Conservation (phyloP, 2,797 vertebrate species). For the Picus viridis region DNA sequence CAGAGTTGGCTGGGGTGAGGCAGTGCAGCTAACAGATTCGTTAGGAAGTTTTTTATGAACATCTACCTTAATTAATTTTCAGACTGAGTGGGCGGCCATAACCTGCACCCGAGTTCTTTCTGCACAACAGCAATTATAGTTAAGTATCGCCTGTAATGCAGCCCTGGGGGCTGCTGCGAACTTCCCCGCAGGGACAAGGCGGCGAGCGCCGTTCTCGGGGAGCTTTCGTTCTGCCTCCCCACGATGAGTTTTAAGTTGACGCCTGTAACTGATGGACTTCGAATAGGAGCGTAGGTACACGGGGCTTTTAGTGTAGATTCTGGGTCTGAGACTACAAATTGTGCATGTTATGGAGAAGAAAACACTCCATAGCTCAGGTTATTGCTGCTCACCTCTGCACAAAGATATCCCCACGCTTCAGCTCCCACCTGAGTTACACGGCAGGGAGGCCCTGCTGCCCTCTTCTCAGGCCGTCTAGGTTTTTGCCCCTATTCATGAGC, state of each 20-base stretch:
- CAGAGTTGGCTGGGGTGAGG: not conserved
- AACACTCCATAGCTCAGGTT: accelerated
- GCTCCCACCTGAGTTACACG: accelerated
- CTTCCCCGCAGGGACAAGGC: not conserved
- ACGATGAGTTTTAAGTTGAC: not conserved
- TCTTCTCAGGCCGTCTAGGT: not conserved
- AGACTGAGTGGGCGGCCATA: conserved; percentile 35
- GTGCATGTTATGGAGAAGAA: accelerated
- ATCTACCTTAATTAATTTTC: conserved; percentile 25
- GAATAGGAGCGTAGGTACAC: too few species aligned
- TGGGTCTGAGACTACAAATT: not conserved
- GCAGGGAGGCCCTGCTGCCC: not conserved
- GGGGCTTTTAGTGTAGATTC: not conserved
- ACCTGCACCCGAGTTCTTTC: not conserved
- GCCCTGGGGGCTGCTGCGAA: not conserved
- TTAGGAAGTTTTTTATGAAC: conserved; percentile 38
- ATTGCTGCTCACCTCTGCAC: not conserved
- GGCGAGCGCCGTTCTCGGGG: not conserved
- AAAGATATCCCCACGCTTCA: too few species aligned
- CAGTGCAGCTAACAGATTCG: not conserved
- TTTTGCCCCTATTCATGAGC: not conserved
- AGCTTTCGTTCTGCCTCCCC: not conserved
- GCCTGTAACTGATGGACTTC: not conserved
- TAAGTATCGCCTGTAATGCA: not conserved
- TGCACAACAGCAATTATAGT: not conserved